Conservation (phyloP, 2,797 vertebrate genomes). For the Aulostomus chinensis region DNA sequence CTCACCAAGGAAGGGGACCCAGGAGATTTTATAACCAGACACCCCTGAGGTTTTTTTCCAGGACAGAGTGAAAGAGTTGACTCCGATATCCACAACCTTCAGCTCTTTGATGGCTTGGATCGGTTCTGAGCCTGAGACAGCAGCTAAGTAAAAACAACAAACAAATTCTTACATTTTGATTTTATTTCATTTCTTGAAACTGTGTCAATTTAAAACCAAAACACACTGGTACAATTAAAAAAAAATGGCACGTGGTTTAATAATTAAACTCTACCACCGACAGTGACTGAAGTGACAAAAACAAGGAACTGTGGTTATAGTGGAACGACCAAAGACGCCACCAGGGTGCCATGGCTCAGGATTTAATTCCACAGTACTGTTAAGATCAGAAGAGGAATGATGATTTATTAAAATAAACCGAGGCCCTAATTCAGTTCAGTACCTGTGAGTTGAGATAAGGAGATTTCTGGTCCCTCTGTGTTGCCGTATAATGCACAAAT, state of each 20-base stretch:
- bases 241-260: no score
- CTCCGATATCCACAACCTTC: constrained; percentile 78
- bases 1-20: constrained; percentile 81
- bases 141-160: constrained; percentile 55
- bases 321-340: constrained; percentile 57
- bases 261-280: no score
- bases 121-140: constrained; percentile 69
- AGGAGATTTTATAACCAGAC: constrained; percentile 85
- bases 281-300: constrained; percentile 46
- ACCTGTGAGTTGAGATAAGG: constrained; percentile 87
- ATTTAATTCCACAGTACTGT: constrained; percentile 57
- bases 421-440: constrained; percentile 3
- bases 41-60: constrained; percentile 81
- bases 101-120: constrained; percentile 78
- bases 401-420: constrained; percentile 6
- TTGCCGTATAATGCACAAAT: constrained; percentile 83
- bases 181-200: neutral
- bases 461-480: constrained; percentile 85
- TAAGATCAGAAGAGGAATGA: constrained; percentile 28
- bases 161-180: neutral
- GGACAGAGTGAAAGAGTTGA: constrained; percentile 79
- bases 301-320: constrained; percentile 62
- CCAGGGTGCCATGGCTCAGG: constrained; percentile 25
- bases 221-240: no score
- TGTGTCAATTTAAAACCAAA: no score